Percentiles rank a stretch among this genome's conserved stretches.
Conservation (phyloP, 2,888 invertebrate genomes). For the Phorcus lineatus region DNA sequence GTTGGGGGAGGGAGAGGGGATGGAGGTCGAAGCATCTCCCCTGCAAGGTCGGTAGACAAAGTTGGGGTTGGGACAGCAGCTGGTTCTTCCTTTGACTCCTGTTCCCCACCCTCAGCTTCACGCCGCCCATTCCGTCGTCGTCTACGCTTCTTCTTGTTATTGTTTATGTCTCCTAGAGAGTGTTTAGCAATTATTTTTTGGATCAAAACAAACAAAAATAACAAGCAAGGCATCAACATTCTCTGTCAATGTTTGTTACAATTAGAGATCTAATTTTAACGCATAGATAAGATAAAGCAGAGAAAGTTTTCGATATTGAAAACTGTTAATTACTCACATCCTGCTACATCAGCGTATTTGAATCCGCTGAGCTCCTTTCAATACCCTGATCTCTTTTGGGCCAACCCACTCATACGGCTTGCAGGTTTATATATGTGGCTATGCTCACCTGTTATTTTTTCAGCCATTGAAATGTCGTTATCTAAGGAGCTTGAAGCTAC, state of each 20-base stretch:
- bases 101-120: constrained; percentile 6
- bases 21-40: constrained; percentile 7
- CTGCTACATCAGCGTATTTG: too few relatives aligned
- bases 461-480: too few relatives aligned
- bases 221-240: neutral
- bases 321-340: too few relatives aligned
- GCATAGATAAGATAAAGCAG: too few relatives aligned
- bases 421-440: too few relatives aligned
- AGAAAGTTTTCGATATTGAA: too few relatives aligned
- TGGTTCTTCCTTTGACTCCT: neutral
- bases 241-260: neutral
- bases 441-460: too few relatives aligned
- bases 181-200: neutral
- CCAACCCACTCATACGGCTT: too few relatives aligned
- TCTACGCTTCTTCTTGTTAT: constrained; percentile 29
- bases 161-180: neutral
- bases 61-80: constrained; percentile 9
- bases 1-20: neutral
- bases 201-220: neutral
- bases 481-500: too few relatives aligned
- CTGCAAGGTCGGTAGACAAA: neutral
- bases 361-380: too few relatives aligned
- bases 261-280: neutral
- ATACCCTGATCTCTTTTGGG: too few relatives aligned
- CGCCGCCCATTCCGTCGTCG: constrained; percentile 37